phyloP scores from a whole-genome alignment of 2,888 invertebrate species.

The Teleiodes luculella region DNA sequence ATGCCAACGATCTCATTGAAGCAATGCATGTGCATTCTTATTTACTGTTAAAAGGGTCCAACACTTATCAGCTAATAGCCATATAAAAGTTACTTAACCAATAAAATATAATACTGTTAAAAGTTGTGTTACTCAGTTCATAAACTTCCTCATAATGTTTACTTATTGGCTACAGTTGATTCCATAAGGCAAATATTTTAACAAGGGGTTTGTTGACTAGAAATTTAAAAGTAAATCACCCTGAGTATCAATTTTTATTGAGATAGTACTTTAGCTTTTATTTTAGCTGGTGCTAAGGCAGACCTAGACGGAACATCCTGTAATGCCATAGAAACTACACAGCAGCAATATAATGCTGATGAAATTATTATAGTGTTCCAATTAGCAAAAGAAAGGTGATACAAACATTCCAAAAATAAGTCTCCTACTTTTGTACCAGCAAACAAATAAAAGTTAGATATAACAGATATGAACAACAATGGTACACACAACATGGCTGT shows the following conservation, averaged over 20 bases:
- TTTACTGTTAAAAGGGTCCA: constrained; percentile 88
- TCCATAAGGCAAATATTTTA: too few species aligned
- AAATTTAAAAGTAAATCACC: not conserved
- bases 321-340: constrained; percentile 68
- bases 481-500: constrained; percentile 84
- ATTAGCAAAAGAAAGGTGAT: constrained; percentile 43
- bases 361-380: constrained; percentile 49
- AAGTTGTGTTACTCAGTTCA: not conserved
- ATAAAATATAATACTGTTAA: not conserved
- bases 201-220: not conserved
- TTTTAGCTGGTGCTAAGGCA: constrained; percentile 31
- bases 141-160: not conserved
- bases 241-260: not conserved
- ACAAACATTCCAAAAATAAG: constrained; percentile 81
- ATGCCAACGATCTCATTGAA: constrained; percentile 84
- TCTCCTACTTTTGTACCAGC: constrained; percentile 86
- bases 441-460: constrained; percentile 94
- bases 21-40: constrained; percentile 91
- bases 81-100: constrained; percentile 32
- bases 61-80: constrained; percentile 81
- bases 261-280: not conserved
- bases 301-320: constrained; percentile 58
- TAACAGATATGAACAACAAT: constrained; percentile 86
- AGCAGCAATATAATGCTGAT: constrained; percentile 60
- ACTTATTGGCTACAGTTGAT: too few species aligned